phyloP scores from a whole-genome alignment of 2,797 vertebrate species.

The Oreonectes daqikongensis region DNA sequence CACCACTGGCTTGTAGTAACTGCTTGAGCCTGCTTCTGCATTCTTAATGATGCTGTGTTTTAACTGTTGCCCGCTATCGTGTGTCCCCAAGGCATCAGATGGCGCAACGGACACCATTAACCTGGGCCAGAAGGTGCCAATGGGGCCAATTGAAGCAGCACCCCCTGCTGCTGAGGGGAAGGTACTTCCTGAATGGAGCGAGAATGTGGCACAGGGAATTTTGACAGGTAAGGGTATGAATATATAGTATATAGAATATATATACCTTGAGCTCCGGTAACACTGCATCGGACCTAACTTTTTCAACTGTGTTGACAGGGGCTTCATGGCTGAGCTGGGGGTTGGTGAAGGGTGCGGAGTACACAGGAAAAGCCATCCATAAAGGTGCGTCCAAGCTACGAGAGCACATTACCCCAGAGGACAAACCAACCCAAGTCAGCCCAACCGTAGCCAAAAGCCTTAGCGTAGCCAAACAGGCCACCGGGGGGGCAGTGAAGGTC shows the following conservation, averaged over 20 bases:
- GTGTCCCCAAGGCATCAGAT: slow-evolving; percentile 76
- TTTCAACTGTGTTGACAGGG: slow-evolving; percentile 70
- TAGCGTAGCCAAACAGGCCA: slow-evolving; percentile 93
- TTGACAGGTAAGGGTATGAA: slow-evolving; percentile 83
- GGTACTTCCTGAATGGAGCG: slow-evolving; percentile 91
- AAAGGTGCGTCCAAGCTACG: slow-evolving; percentile 93
- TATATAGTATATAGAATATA: neutral
- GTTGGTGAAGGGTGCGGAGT: slow-evolving; percentile 93
- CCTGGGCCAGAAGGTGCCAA: slow-evolving; percentile 86
- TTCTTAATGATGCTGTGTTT: slow-evolving; percentile 34
- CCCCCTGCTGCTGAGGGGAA: slow-evolving; percentile 72
- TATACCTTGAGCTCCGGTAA: neutral
- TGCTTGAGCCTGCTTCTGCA: neutral
- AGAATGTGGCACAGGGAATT: slow-evolving; percentile 93
- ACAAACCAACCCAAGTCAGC: slow-evolving; percentile 89
- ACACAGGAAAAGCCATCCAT: slow-evolving; percentile 94
- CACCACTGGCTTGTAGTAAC: slow-evolving; percentile 30
- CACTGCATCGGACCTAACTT: neutral
- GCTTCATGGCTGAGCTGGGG: slow-evolving; percentile 98
- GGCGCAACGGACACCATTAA: slow-evolving; percentile 81
- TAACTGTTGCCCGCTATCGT: slow-evolving; percentile 35
- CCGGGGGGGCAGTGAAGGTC: slow-evolving; percentile 95
- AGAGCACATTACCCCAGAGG: slow-evolving; percentile 95
- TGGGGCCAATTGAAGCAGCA: slow-evolving; percentile 57
- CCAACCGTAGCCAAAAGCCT: slow-evolving; percentile 89